These are phyloP conservation scores for Dioctria rufipes DNA, from an alignment of 2,888 invertebrate species.

Conservation along the genomic window DNA sequence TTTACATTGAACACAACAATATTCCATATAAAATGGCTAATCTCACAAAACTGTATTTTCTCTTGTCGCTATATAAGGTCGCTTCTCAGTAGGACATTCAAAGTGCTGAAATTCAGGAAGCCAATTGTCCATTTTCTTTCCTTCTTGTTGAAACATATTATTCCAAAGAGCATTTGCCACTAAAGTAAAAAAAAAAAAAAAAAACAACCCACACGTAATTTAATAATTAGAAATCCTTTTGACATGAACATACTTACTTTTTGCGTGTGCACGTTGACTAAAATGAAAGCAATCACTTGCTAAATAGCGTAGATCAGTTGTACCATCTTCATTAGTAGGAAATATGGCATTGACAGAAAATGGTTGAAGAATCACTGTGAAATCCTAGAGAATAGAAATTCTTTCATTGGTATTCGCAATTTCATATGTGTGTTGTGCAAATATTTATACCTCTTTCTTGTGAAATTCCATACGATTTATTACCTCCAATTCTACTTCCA, in stretches of 20 bases:
- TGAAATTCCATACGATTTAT: conserved; percentile 69
- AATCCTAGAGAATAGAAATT: conserved; percentile 70
- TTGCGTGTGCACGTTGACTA: conserved; percentile 75
- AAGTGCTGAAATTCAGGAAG: conserved; percentile 65
- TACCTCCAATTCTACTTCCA: conserved; percentile 73
- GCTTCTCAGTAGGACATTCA: conserved; percentile 66
- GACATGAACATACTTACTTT: conserved; percentile 67
- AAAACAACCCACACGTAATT: not conserved
- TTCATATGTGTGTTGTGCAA: not conserved
- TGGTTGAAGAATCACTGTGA: conserved; percentile 75
- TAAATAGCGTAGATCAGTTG: conserved; percentile 73
- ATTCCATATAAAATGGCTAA: no score
- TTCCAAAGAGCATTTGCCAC: conserved; percentile 77
- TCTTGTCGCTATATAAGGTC: conserved; percentile 67
- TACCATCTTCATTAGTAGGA: conserved; percentile 70
- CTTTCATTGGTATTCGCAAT: no score
- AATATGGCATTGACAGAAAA: conserved; percentile 71
- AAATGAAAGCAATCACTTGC: conserved; percentile 78
- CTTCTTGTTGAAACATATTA: conserved; percentile 74
- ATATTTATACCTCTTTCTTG: conserved; percentile 64
- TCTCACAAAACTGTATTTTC: conserved; percentile 60
- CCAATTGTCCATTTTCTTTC: conserved; percentile 69
- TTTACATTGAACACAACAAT: no score
- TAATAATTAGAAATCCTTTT: not conserved
- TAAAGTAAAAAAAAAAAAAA: conserved; percentile 53